Conservation (phyloP, 2,797 vertebrate species). For the Helostoma temminkii region DNA sequence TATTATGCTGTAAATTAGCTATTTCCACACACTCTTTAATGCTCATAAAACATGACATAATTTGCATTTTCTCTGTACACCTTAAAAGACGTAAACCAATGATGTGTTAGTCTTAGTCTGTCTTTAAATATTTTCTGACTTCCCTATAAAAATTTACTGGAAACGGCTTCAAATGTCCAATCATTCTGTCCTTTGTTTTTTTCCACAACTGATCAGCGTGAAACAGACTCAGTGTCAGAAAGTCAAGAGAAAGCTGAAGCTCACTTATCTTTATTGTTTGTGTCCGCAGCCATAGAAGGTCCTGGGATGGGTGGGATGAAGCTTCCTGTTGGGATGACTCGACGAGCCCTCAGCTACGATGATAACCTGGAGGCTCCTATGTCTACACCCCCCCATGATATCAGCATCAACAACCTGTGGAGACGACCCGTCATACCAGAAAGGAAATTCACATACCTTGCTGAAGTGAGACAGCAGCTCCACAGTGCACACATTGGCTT, state of each 20-base stretch:
- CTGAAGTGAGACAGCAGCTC: conserved; percentile 82
- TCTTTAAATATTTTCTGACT: too few relatives aligned
- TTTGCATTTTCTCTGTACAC: too few relatives aligned
- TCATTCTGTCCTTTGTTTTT: too few relatives aligned
- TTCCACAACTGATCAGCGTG: too few relatives aligned
- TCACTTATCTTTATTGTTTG: neutral
- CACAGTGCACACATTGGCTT: neutral
- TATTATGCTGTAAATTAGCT: too few relatives aligned
- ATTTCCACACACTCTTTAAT: too few relatives aligned
- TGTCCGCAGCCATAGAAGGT: conserved; percentile 71
- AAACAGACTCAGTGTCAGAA: neutral
- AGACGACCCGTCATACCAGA: conserved; percentile 91
- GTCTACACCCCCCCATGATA: conserved; percentile 92
- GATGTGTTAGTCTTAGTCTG: too few relatives aligned
- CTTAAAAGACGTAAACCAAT: too few relatives aligned
- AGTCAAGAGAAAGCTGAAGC: neutral
- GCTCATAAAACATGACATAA: too few relatives aligned
- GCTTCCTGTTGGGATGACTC: conserved; percentile 89
- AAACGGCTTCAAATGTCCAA: too few relatives aligned
- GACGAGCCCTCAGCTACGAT: conserved; percentile 93
- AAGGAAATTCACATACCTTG: conserved; percentile 89
- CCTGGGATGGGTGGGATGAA: conserved; percentile 88
- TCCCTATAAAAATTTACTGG: too few relatives aligned
- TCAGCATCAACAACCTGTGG: conserved; percentile 90
- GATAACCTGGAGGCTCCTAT: conserved; percentile 93